Percentiles rank a stretch among this genome's conserved stretches.
phyloP scores from a whole-genome alignment of 2,888 invertebrate species.

The Cremastinae sp. region DNA sequence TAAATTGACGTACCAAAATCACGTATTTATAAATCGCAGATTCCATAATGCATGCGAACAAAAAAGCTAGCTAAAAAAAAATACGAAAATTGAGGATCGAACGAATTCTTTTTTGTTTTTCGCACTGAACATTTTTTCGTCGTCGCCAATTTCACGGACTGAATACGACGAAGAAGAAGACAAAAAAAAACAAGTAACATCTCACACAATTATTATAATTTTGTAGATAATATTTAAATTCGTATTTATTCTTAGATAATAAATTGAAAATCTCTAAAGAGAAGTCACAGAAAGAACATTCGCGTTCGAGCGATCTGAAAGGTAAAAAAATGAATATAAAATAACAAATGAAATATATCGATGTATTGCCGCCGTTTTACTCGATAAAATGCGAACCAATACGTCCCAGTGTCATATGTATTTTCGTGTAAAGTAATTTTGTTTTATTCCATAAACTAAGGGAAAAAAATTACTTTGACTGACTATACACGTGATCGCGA shows the following conservation, averaged over 20 bases:
- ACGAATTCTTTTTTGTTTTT: conserved; percentile 14
- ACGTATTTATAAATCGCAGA: conserved; percentile 14
- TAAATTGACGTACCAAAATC: conserved; percentile 31
- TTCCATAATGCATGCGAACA: conserved; percentile 23
- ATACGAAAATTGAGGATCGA: no score
- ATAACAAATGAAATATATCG: conserved; percentile 60
- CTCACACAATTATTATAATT: conserved; percentile 62
- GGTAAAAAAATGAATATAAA: conserved; percentile 35
- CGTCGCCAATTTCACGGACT: background rate
- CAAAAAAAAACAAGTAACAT: conserved; percentile 22
- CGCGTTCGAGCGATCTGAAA: conserved; percentile 9
- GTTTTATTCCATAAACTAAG: conserved; percentile 74
- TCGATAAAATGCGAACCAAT: conserved; percentile 71
- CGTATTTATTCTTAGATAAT: conserved; percentile 72
- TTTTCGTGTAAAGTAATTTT: conserved; percentile 73
- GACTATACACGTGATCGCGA: conserved; percentile 58
- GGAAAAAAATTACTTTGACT: conserved; percentile 68
- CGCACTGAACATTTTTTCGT: conserved; percentile 4
- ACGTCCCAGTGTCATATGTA: conserved; percentile 58
- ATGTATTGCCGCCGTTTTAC: conserved; percentile 74
- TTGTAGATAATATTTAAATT: conserved; percentile 72
- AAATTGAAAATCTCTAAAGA: conserved; percentile 50
- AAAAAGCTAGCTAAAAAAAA: conserved; percentile 2
- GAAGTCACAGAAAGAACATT: conserved; percentile 30
- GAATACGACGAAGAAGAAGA: no score